These are phyloP conservation scores for Berghia stephanieae DNA, from an alignment of 1,140 invertebrate species.

Conservation along the genomic window DNA sequence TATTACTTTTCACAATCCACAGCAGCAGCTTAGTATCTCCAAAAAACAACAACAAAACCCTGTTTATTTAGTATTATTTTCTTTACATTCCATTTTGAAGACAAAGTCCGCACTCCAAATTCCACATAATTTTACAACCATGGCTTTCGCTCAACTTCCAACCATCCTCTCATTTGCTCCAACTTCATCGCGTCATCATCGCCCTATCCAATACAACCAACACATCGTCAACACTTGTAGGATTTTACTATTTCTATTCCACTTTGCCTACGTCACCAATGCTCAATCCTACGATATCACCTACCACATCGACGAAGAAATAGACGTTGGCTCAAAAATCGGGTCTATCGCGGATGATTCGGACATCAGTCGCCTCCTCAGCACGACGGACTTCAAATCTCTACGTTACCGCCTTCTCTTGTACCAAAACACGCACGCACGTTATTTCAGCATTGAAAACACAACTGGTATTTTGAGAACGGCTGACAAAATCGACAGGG, in stretches of 20 bases:
- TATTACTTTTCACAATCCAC: too few relatives aligned
- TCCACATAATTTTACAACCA: neutral
- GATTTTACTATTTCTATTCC: neutral
- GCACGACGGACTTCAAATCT: conserved; percentile 19
- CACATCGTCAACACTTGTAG: neutral
- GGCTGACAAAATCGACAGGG: conserved; percentile 34
- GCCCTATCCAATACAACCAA: neutral
- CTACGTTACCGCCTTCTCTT: conserved; percentile 28
- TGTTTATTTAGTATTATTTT: too few relatives aligned
- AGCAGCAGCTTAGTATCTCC: too few relatives aligned
- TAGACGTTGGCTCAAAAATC: conserved; percentile 1
- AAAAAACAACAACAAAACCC: too few relatives aligned
- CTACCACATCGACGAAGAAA: conserved; percentile 34
- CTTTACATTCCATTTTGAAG: too few relatives aligned
- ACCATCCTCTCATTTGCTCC: neutral
- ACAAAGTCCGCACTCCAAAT: too few relatives aligned
- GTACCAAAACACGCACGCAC: conserved; percentile 16
- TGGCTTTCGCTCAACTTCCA: neutral
- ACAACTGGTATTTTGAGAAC: conserved; percentile 36
- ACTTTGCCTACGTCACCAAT: neutral
- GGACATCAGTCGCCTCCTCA: conserved; percentile 28
- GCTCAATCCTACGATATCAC: conserved; percentile 26
- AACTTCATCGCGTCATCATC: neutral
- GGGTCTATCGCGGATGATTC: conserved; percentile 34
- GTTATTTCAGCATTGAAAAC: conserved; percentile 25